Percentiles rank a stretch among this genome's conserved stretches.
phyloP scores from a whole-genome alignment of 1,140 invertebrate species.

The Drosophila lini region DNA sequence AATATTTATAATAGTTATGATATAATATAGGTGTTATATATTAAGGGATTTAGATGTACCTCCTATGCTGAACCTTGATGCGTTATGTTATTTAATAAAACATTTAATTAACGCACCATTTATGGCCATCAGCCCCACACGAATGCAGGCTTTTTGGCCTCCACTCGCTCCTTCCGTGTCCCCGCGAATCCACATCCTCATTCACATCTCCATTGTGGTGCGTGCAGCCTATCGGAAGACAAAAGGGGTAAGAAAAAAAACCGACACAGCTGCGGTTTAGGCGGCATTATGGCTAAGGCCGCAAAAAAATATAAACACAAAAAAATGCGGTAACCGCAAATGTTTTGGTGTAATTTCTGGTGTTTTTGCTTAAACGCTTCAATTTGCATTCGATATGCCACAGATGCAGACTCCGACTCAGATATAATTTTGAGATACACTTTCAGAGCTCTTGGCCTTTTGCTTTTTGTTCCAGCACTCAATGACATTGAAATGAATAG shows the following conservation, averaged over 20 bases:
- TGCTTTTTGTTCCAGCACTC: slow-evolving; percentile 40
- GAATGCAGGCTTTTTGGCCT: slow-evolving; percentile 28
- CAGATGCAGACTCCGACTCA: slow-evolving; percentile 37
- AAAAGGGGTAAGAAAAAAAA: slow-evolving; percentile 23
- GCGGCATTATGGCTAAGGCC: slow-evolving; percentile 47
- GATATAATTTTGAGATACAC: slow-evolving; percentile 37
- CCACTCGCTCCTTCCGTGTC: slow-evolving; percentile 13
- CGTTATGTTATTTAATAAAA: slow-evolving; percentile 59
- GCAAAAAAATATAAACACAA: slow-evolving; percentile 32
- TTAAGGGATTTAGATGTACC: slow-evolving; percentile 8
- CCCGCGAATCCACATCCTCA: slow-evolving; percentile 27
- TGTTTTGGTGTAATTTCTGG: slow-evolving; percentile 54
- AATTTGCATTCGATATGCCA: slow-evolving; percentile 47
- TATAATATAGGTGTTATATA: not conserved
- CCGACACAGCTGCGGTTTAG: slow-evolving; percentile 64
- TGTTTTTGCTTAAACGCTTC: slow-evolving; percentile 46
- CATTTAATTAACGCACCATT: slow-evolving; percentile 72
- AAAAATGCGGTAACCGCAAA: slow-evolving; percentile 65
- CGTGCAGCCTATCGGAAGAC: slow-evolving; percentile 49
- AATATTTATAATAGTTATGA: not conserved
- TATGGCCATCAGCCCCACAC: slow-evolving; percentile 50
- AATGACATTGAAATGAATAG: slow-evolving; percentile 67
- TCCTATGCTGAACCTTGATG: slow-evolving; percentile 22
- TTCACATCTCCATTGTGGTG: slow-evolving; percentile 48
- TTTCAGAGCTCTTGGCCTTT: slow-evolving; percentile 43